These are phyloP conservation scores for Tragelaphus eurycerus DNA, from an alignment of 2,797 vertebrate genomes.

Conservation along the genomic window DNA sequence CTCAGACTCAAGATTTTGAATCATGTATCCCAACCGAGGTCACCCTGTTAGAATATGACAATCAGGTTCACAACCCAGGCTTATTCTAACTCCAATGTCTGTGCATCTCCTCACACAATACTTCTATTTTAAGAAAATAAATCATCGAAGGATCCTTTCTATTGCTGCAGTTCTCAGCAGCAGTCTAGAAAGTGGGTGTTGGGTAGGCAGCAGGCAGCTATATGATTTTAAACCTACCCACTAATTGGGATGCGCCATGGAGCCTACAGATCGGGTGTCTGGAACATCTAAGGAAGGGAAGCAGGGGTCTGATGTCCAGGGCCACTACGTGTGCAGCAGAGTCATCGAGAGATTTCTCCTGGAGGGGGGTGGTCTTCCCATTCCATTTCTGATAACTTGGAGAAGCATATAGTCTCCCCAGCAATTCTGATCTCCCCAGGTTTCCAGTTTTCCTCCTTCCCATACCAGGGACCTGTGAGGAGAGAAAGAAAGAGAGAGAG, in stretches of 20 bases:
- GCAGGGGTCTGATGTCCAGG: fast-evolving
- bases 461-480: not conserved
- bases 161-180: not conserved
- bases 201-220: not conserved
- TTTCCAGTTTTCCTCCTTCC: not conserved
- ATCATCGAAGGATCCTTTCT: not conserved
- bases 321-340: fast-evolving
- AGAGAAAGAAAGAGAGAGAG: too few relatives aligned
- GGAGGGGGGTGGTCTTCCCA: too few relatives aligned
- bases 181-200: not conserved
- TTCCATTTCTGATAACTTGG: not conserved
- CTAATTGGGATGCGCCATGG: fast-evolving
- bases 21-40: not conserved
- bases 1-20: not conserved
- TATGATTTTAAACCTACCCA: not conserved
- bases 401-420: not conserved
- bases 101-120: not conserved
- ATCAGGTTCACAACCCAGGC: not conserved
- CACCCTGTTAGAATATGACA: not conserved
- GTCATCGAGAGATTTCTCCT: fast-evolving
- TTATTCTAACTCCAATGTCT: not conserved
- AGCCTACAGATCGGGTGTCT: fast-evolving
- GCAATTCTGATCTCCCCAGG: not conserved
- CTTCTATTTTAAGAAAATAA: not conserved
- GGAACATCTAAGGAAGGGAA: fast-evolving